phyloP scores from a whole-genome alignment of 1,140 invertebrate genomes.

The Meteorus sp. region DNA sequence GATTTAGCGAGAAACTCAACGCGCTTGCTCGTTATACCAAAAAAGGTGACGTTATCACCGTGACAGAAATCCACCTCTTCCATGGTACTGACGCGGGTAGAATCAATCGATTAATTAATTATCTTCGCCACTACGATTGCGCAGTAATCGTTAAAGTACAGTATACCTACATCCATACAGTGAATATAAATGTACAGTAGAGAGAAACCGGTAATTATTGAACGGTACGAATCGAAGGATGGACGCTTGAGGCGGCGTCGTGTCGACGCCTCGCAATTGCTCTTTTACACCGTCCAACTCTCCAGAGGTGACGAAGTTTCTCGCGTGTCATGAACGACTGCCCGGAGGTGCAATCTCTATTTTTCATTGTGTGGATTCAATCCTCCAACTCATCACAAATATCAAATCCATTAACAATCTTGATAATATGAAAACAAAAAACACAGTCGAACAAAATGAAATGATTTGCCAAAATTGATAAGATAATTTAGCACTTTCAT shows the following conservation, averaged over 20 bases:
- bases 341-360: too few species aligned
- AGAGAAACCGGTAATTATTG: constrained; percentile 14
- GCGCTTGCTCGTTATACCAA: constrained; percentile 18
- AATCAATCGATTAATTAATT: constrained; percentile 30
- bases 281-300: neutral
- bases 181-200: neutral
- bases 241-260: constrained; percentile 1
- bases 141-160: constrained; percentile 25
- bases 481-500: constrained; percentile 20
- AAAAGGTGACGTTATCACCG: constrained; percentile 25
- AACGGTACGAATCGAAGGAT: neutral
- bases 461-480: constrained; percentile 7
- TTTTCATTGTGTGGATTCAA: too few species aligned
- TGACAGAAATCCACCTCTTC: neutral
- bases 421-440: neutral
- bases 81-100: constrained; percentile 13
- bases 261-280: neutral
- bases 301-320: too few species aligned
- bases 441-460: constrained; percentile 5
- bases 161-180: too few species aligned
- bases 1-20: constrained; percentile 5
- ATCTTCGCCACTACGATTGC: constrained; percentile 4
- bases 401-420: too few species aligned
- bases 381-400: too few species aligned
- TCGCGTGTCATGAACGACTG: too few species aligned